These are phyloP conservation scores for Caenorhabditis afra DNA, from an alignment of 2,888 invertebrate genomes.

Conservation along the genomic window DNA sequence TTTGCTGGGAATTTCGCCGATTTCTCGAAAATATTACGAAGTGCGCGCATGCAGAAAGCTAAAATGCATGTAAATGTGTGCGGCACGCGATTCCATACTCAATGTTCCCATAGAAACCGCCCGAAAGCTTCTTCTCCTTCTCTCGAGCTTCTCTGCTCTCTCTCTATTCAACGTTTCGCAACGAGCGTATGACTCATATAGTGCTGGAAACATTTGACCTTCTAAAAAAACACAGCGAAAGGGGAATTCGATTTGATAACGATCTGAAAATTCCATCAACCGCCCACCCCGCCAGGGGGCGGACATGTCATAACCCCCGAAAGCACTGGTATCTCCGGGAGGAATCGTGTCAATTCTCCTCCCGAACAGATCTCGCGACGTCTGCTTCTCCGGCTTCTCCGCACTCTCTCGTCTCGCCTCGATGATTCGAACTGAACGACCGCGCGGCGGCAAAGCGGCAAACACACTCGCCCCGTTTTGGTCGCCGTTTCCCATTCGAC, in stretches of 20 bases:
- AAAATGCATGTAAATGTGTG: background rate
- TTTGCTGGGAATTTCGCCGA: background rate
- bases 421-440: conserved; percentile 21
- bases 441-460: conserved; percentile 23
- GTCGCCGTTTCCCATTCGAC: conserved; percentile 18
- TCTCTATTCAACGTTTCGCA: no score
- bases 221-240: no score
- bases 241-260: no score
- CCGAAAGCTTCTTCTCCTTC: background rate
- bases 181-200: no score
- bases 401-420: background rate
- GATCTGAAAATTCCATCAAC: background rate
- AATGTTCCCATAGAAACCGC: background rate
- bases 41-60: background rate
- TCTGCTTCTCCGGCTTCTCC: conserved; percentile 15
- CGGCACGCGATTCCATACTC: background rate
- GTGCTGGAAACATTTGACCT: no score
- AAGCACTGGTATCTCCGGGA: conserved; percentile 17
- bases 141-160: no score
- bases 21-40: no score
- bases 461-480: conserved; percentile 40
- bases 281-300: no score
- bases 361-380: background rate
- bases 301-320: conserved; percentile 5
- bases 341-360: conserved; percentile 16